Base-by-base conservation (phyloP, 2,888 invertebrate species). In the Amiota minor region DNA sequence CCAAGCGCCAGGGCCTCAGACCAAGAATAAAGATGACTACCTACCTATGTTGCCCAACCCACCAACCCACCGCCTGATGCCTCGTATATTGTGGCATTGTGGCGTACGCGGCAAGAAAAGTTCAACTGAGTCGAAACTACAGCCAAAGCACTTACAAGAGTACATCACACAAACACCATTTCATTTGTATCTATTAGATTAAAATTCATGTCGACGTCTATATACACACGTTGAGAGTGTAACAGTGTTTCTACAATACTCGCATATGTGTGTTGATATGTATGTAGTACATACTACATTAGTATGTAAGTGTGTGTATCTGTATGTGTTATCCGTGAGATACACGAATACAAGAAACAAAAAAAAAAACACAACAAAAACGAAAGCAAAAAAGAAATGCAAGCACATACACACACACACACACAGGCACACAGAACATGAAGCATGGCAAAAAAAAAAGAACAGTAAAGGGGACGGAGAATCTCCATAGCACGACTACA, bases 121-220 rank as follows among this genome's bases (percentile, higher is more conserved):
- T 56, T 20, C 62, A 62, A 62, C 56, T 49, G 74, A 75, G 71
- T 74, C 68, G 50, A 74, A 72, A 65, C 67, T 74, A 71, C 65
- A 74, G 78, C 75, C 76, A 79, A 79, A 84, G 79, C 79, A 82
- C 79, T 79, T 78, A 80, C 81, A 77, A 75, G 75, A 74, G 76
- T 75, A 78, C 78, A 78, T 76, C 77, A 79, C 76, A 79, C 78
- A 80, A 84, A 85, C 86, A 88, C 87, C 83, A 87, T 82, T 87
- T 87, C 87, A 88, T 88, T 88, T 88, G 89, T 89, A 88, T 87
- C 88, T 88, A 87, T 88, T 88, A 88, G 88, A 89, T 88, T 88
- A 87, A 87, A 87, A 88, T 88, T 87, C 87, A 86, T 88, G 87
- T 88, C 82, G 81, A 79, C 76, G 76, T 77, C 53, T 67, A 64